Evolutionary conservation across 2,888 invertebrate genomes (phyloP).

Genomic region (Drosophila affinis): DNA sequence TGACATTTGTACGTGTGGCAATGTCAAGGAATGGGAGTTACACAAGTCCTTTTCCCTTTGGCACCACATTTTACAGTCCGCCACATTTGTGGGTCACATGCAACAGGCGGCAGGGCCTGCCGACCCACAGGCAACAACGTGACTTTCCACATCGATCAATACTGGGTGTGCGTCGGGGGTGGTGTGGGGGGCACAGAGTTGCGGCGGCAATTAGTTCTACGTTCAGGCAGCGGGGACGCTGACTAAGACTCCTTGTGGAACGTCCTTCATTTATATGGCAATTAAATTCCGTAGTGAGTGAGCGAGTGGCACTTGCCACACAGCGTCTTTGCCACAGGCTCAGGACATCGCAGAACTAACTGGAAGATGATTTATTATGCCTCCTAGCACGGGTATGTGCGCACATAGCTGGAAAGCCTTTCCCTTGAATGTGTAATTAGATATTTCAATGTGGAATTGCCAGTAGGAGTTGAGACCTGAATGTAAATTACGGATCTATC

Average conservation of each 20-base stretch:
- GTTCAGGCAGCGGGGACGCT: slow-evolving; percentile 23
- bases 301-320: slow-evolving; percentile 9
- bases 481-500: slow-evolving; percentile 4
- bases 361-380: slow-evolving; percentile 33
- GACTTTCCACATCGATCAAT: slow-evolving; percentile 58
- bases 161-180: slow-evolving; percentile 21
- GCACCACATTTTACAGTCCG: slow-evolving; percentile 48
- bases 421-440: slow-evolving; percentile 31
- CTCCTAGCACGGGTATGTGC: slow-evolving; percentile 9
- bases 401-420: background rate
- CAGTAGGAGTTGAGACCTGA: slow-evolving; percentile 2
- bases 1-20: slow-evolving; percentile 61
- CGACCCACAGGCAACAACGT: slow-evolving; percentile 14
- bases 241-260: background rate
- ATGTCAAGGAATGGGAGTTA: slow-evolving; percentile 37
- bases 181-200: background rate
- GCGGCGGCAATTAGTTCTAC: slow-evolving; percentile 26
- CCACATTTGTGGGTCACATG: slow-evolving; percentile 65
- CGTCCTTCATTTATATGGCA: slow-evolving; percentile 65
- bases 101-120: slow-evolving; percentile 50
- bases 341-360: background rate
- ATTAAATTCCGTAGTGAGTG: slow-evolving; percentile 56
- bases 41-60: slow-evolving; percentile 26
- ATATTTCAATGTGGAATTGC: slow-evolving; percentile 11
- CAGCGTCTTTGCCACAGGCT: slow-evolving; percentile 23